Conservation (phyloP, 2,113 vertebrate genomes). For the Mustelus asterias region DNA sequence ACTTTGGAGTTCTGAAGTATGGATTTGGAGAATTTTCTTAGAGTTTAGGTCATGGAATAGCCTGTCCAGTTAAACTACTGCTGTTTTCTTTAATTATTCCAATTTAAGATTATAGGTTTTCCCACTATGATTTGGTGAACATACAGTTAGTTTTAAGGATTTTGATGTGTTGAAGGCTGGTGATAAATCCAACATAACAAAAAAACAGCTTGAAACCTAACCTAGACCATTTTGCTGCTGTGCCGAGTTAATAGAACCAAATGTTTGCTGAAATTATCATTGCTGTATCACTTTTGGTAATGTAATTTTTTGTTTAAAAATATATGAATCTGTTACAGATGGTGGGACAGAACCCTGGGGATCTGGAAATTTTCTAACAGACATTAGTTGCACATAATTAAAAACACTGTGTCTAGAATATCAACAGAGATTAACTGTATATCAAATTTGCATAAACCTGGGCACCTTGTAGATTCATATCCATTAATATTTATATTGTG, state of each 20-base stretch:
- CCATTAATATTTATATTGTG: neutral
- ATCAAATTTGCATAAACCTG: neutral
- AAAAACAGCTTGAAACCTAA: neutral
- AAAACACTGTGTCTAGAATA: neutral
- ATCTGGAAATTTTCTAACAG: neutral
- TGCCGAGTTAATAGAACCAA: neutral
- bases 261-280: neutral
- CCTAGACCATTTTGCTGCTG: neutral
- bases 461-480: neutral
- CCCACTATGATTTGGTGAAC: neutral
- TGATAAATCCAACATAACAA: neutral
- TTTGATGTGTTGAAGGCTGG: neutral
- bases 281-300: neutral
- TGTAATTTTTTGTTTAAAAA: neutral
- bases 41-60: neutral
- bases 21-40: neutral
- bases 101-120: neutral
- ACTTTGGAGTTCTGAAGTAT: neutral
- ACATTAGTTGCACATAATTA: neutral
- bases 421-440: neutral
- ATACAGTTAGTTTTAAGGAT: neutral
- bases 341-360: neutral
- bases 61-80: neutral
- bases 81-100: neutral
- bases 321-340: neutral